Evolutionary conservation across 2,113 vertebrate genomes (phyloP).

Genomic region (Larimichthys crocea): DNA sequence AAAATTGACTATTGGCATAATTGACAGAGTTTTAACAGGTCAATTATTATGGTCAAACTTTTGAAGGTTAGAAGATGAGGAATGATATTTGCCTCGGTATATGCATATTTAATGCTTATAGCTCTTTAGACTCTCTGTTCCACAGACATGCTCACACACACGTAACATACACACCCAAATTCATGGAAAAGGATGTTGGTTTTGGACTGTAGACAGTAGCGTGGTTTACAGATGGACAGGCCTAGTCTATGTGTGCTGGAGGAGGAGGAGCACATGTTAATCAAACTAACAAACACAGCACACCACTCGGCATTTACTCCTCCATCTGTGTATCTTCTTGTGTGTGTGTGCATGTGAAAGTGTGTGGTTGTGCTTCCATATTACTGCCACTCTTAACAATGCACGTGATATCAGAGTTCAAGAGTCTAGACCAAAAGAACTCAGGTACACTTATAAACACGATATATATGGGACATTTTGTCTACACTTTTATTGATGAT

Average conservation of each 20-base stretch:
- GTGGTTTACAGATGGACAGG: conserved; percentile 46
- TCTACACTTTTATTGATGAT: neutral
- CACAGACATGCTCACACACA: conserved; percentile 1
- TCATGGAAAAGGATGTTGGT: conserved; percentile 51
- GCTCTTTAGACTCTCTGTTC: neutral
- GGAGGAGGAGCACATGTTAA: conserved; percentile 36
- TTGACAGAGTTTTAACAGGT: neutral
- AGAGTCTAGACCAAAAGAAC: neutral
- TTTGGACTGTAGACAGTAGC: conserved; percentile 63
- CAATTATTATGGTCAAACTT: neutral
- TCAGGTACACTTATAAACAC: neutral
- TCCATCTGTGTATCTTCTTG: conserved; percentile 17
- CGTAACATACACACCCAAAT: neutral
- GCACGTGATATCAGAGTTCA: neutral
- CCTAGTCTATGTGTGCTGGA: conserved; percentile 32
- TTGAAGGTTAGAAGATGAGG: conserved; percentile 1
- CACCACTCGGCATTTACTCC: conserved; percentile 11
- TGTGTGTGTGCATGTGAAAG: neutral
- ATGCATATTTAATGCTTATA: conserved; percentile 6
- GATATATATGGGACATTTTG: neutral
- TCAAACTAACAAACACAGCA: conserved; percentile 36
- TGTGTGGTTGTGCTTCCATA: conserved; percentile 18
- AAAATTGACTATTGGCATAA: neutral
- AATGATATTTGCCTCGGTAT: neutral
- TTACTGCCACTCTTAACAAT: conserved; percentile 1